Percentiles rank a stretch among this genome's conserved stretches.
Conservation (phyloP, 1,140 invertebrate genomes). For the Micrasema minimum region DNA sequence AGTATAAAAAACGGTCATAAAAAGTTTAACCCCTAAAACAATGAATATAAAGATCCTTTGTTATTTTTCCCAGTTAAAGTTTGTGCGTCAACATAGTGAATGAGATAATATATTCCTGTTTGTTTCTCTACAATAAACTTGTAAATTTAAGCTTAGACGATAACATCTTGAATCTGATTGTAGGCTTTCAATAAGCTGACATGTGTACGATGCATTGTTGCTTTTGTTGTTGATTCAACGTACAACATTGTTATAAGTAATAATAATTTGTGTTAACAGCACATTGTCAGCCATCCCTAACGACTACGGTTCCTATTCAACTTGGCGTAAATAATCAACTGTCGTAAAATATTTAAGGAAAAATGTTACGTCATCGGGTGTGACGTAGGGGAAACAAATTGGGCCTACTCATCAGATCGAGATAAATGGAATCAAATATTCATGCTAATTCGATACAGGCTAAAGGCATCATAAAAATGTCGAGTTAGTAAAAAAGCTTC, state of each 20-base stretch:
- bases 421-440: conserved; percentile 9
- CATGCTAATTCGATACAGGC: no score
- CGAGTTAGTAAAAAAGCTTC: no score
- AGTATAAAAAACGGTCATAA: no score
- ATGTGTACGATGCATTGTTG: conserved; percentile 43
- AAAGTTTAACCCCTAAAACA: not conserved
- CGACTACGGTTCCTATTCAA: conserved; percentile 12
- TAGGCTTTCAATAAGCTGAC: conserved; percentile 36
- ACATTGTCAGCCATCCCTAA: conserved; percentile 18
- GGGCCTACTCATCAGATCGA: conserved; percentile 2
- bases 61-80: not conserved
- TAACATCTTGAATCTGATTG: conserved; percentile 43
- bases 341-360: conserved; percentile 21
- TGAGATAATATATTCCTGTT: conserved; percentile 3
- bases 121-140: conserved; percentile 26
- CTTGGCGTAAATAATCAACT: conserved; percentile 28
- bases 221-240: conserved; percentile 33
- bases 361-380: conserved; percentile 7
- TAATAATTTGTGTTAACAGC: conserved; percentile 35
- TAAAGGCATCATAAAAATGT: no score
- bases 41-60: conserved; percentile 1
- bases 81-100: not conserved
- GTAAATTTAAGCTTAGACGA: conserved; percentile 26
- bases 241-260: conserved; percentile 37
- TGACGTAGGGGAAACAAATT: conserved; percentile 16